Base-by-base conservation (phyloP, 2,797 vertebrate genomes). In the Channa striata region DNA sequence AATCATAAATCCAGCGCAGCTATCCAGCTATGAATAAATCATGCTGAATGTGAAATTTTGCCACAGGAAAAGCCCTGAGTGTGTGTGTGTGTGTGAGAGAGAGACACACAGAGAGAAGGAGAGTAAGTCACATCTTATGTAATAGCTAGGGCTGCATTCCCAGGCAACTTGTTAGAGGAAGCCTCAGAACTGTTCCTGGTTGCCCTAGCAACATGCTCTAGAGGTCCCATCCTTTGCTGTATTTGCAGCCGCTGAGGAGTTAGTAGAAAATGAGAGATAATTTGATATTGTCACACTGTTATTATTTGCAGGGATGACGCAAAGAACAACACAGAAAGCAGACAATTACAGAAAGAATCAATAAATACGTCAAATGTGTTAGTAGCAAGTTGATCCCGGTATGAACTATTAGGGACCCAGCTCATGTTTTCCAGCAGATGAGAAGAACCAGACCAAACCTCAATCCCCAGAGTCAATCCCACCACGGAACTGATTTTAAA, bases 61-160 rank as follows among this genome's bases (percentile, higher is more conserved):
- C 87, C 84, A 87, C 75, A 91, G 89, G 87, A 92, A 93, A 93
- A 92, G 80, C 86, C 90, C 89, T 76, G 62, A 9, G 53, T 64
- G 69, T 72, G 84, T 71, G 80, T 78, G 79, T 48, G 59, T 42
- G 71, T 72, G 59, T 40, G 59, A 8, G 39, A 57, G 61, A n/a
- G n/a, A n/a, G n/a, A n/a, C n/a, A n/a, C n/a, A n/a, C n/a, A 73
- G 65, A 34, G 72, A 62, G 39, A 68, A 12, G 68, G 77, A 77
- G 77, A 83, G 80, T 66, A 72, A 81, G 81, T 71, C 76, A 42
- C 74, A 54, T 85, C 85, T 91, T 91, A 92, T 84, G 91, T 90
- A 92, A 92, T 84, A 82, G 65, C 76, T 46, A 82, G 75, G 59
- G 78, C 83, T 81, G 89, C 84, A 90, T 92, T 91, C 84, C 81